Percentiles rank a stretch among this genome's conserved stretches.
phyloP scores from a whole-genome alignment of 2,113 vertebrate genomes.

The Mustela nigripes region DNA sequence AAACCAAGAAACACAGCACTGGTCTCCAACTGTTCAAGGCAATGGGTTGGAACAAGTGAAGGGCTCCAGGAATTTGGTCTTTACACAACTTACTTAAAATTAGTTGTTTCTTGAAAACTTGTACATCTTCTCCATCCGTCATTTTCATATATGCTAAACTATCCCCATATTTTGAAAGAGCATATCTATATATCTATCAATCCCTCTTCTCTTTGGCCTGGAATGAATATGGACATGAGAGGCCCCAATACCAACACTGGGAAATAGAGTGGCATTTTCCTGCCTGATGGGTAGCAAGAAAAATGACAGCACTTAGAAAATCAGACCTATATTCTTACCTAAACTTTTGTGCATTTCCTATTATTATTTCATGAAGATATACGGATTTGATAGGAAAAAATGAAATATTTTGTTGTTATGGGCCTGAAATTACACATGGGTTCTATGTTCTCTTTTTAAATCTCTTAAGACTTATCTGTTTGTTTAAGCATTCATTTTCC shows the following conservation, averaged over 20 bases:
- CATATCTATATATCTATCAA: not conserved
- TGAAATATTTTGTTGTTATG: not conserved
- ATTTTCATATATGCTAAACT: slow-evolving; percentile 2
- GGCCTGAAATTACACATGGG: not conserved
- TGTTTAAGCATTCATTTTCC: not conserved
- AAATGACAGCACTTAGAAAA: not conserved
- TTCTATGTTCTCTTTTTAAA: not conserved
- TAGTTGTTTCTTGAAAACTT: slow-evolving; percentile 78
- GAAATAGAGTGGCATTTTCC: not conserved
- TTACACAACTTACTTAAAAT: slow-evolving; percentile 80
- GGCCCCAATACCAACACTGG: not conserved
- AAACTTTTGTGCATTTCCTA: not conserved
- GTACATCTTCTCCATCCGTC: slow-evolving; percentile 70
- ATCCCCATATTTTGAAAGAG: not conserved
- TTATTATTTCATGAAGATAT: not conserved
- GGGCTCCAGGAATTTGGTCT: slow-evolving; percentile 68
- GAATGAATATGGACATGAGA: not conserved
- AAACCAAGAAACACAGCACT: slow-evolving; percentile 56
- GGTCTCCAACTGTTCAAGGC: slow-evolving; percentile 77
- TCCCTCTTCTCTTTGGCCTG: not conserved
- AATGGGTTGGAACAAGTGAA: slow-evolving; percentile 74
- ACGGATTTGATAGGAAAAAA: not conserved
- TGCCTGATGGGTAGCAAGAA: not conserved
- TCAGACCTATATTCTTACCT: not conserved
- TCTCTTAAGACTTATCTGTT: not conserved